phyloP scores from a whole-genome alignment of 2,113 vertebrate species.

The Ceyx melanurus region DNA sequence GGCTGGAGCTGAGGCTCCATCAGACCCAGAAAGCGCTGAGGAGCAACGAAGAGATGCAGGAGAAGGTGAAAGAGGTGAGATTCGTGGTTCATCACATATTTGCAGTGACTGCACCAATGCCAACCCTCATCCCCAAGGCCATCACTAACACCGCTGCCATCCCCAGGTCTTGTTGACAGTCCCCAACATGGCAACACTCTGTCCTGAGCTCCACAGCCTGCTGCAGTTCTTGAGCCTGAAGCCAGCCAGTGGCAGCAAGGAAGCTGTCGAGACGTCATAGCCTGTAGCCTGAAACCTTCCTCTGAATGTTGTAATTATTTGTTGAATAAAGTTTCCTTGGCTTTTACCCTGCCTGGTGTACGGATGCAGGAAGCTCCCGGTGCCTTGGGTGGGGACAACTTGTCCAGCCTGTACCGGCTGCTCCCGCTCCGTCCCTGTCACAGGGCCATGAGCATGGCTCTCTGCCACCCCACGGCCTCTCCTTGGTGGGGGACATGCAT shows the following conservation, averaged over 20 bases:
- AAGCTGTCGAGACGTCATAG: background rate
- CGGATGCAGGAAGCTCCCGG: background rate
- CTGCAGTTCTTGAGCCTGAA: constrained; percentile 23
- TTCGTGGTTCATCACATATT: background rate
- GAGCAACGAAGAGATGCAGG: background rate
- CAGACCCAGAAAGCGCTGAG: background rate
- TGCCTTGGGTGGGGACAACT: constrained; percentile 16
- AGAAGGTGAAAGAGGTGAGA: constrained; percentile 47
- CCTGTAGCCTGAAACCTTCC: background rate
- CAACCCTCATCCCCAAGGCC: background rate
- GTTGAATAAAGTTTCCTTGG: constrained; percentile 44
- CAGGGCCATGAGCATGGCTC: background rate
- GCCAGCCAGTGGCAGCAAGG: background rate
- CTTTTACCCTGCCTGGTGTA: background rate
- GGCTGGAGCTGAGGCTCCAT: background rate
- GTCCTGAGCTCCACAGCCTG: constrained; percentile 61
- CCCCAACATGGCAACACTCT: background rate
- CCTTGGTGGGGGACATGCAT: rapidly evolving
- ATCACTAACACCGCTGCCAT: background rate
- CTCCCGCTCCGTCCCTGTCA: background rate
- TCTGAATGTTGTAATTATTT: constrained; percentile 17
- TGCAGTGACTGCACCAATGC: background rate
- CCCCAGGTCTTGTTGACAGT: background rate
- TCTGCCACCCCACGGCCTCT: background rate
- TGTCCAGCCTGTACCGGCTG: background rate